phyloP scores from a whole-genome alignment of 2,888 invertebrate genomes.

The Ceratothoa steindachneri region DNA sequence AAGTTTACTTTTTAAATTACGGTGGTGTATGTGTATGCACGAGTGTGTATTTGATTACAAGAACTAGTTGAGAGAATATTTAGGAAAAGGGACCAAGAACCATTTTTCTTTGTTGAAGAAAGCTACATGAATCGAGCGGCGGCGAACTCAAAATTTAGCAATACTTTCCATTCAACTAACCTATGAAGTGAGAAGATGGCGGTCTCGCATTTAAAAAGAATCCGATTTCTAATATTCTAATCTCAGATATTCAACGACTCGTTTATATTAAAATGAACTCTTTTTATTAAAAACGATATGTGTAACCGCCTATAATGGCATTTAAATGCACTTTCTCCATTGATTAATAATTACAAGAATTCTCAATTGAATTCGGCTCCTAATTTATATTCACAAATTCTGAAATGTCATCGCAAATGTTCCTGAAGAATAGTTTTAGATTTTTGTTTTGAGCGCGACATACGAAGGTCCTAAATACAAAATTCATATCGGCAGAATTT shows the following conservation, averaged over 20 bases:
- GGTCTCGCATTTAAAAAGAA: too few relatives aligned
- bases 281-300: background rate
- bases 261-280: background rate
- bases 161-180: too few relatives aligned
- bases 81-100: too few relatives aligned
- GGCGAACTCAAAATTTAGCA: too few relatives aligned
- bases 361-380: background rate
- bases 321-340: background rate
- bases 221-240: too few relatives aligned
- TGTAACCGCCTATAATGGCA: background rate
- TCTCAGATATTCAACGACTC: background rate
- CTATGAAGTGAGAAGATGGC: too few relatives aligned
- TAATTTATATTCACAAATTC: background rate
- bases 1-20: too few relatives aligned
- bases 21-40: too few relatives aligned
- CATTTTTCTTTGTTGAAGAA: too few relatives aligned
- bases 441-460: background rate
- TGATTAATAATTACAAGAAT: background rate
- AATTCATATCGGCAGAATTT: background rate
- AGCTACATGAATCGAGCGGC: too few relatives aligned
- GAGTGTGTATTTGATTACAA: too few relatives aligned
- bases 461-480: background rate
- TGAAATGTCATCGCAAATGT: background rate
- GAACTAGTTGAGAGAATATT: too few relatives aligned
- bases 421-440: background rate